Evolutionary conservation across 2,888 invertebrate genomes (phyloP).

Genomic region (Mythimna albipuncta): DNA sequence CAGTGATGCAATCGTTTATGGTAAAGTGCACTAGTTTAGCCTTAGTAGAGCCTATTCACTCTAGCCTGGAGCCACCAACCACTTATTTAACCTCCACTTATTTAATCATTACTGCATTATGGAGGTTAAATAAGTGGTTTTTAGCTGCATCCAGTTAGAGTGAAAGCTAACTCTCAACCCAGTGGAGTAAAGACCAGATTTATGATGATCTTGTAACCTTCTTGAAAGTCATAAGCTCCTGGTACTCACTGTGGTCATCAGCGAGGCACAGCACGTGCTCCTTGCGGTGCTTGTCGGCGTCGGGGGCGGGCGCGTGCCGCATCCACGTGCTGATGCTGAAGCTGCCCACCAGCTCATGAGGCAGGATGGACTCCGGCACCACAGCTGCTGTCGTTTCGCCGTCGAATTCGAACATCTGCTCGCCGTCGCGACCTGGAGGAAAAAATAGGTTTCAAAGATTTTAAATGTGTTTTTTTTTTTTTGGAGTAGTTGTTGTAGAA

Average conservation of each 20-base stretch:
- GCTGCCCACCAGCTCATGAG: conserved; percentile 94
- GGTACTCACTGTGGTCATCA: conserved; percentile 97
- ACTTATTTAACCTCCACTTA: too few relatives aligned
- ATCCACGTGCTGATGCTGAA: conserved; percentile 99
- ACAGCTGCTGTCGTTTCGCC: conserved; percentile 96
- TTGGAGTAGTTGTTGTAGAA: too few relatives aligned
- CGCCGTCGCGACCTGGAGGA: conserved; percentile 92
- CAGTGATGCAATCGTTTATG: too few relatives aligned
- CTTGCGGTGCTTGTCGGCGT: conserved; percentile 97
- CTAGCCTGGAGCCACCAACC: too few relatives aligned
- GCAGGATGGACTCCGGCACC: conserved; percentile 94
- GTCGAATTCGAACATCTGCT: conserved; percentile 99
- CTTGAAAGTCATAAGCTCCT: neutral
- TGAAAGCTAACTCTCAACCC: too few relatives aligned
- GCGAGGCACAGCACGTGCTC: conserved; percentile 99
- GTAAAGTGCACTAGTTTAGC: too few relatives aligned
- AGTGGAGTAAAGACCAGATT: neutral
- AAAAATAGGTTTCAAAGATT: too few relatives aligned
- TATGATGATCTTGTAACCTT: neutral
- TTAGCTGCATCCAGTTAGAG: too few relatives aligned
- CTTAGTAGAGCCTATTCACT: too few relatives aligned
- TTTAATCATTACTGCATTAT: too few relatives aligned
- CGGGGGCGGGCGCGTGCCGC: conserved; percentile 95
- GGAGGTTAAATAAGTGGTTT: too few relatives aligned
- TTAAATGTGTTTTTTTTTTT: too few relatives aligned